Conservation (phyloP, 2,888 invertebrate genomes). For the Cantharis flavilabris region DNA sequence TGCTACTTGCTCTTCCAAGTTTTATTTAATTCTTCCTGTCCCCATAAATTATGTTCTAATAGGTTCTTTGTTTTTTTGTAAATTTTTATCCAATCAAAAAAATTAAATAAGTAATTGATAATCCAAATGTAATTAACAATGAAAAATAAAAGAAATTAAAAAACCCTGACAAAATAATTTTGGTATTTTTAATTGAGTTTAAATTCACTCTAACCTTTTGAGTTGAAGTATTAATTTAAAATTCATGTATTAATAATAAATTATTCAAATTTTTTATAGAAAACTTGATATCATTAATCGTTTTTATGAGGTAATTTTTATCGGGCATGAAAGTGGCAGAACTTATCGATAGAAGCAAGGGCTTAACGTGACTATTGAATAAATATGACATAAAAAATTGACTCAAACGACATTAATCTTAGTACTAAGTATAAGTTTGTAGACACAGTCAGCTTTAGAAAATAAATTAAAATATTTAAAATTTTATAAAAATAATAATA, state of each 20-base stretch:
- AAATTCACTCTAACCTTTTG: not conserved
- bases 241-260: not conserved
- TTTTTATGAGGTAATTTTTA: not conserved
- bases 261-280: not conserved
- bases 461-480: not conserved
- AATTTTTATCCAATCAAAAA: too few species aligned
- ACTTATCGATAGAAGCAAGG: not conserved
- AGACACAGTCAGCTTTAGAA: not conserved
- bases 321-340: not conserved
- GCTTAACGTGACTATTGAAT: not conserved
- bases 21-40: too few species aligned
- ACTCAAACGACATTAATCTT: not conserved
- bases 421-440: not conserved
- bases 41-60: too few species aligned
- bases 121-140: too few species aligned
- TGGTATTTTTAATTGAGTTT: not conserved
- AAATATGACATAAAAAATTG: not conserved
- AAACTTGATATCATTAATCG: not conserved
- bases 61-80: too few species aligned
- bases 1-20: too few species aligned
- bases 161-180: not conserved
- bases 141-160: not conserved
- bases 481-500: not conserved
- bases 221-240: not conserved
- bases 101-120: too few species aligned